A percentile compares a stretch with the other conserved stretches of the same genome.
These are phyloP conservation scores for Neopelma chrysocephalum DNA, from an alignment of 2,797 vertebrate species.

Conservation along the genomic window DNA sequence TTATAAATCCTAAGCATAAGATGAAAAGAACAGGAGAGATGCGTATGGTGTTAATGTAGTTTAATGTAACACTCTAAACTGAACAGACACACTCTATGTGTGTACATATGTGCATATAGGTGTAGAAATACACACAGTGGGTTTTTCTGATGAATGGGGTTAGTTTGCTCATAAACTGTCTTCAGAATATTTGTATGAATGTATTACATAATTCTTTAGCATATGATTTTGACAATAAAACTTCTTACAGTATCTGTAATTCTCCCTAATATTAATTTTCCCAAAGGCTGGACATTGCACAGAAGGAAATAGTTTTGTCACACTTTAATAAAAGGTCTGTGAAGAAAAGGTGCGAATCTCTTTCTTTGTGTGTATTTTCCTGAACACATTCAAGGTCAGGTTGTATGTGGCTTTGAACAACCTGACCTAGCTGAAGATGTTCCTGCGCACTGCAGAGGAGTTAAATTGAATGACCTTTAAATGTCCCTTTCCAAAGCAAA, in stretches of 20 bases:
- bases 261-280: neutral
- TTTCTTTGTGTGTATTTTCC: neutral
- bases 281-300: neutral
- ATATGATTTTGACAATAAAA: neutral
- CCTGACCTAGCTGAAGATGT: neutral
- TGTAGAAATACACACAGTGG: neutral
- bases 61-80: neutral
- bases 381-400: accelerated
- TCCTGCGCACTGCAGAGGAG: neutral
- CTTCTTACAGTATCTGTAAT: neutral
- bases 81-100: neutral
- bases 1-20: neutral
- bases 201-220: neutral
- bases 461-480: neutral
- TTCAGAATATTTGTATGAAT: neutral
- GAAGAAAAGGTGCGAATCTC: neutral
- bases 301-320: neutral
- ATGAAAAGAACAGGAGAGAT: neutral
- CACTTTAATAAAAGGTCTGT: neutral
- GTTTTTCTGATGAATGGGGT: neutral
- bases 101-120: too few relatives aligned
- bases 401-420: neutral
- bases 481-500: neutral
- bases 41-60: neutral
- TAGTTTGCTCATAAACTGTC: neutral